phyloP scores from a whole-genome alignment of 2,113 vertebrate genomes.

The Guaruba guarouba region DNA sequence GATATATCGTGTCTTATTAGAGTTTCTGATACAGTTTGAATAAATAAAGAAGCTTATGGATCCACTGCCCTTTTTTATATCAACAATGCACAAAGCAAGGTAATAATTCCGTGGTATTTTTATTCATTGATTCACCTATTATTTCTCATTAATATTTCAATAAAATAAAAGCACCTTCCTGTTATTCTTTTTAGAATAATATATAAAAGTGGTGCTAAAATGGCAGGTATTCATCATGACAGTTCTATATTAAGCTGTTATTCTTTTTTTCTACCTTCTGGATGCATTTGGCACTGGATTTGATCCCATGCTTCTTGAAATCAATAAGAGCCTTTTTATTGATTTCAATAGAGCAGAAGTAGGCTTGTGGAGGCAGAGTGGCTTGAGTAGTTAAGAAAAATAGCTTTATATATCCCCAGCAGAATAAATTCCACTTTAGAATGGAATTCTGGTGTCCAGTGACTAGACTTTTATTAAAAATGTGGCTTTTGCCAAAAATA shows the following conservation, averaged over 20 bases:
- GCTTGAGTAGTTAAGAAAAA: neutral
- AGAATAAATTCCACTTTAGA: neutral
- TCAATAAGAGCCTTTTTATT: slow-evolving; percentile 12
- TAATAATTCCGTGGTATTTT: neutral
- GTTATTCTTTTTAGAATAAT: neutral
- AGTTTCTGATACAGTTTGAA: neutral
- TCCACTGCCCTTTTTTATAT: neutral
- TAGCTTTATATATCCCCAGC: neutral
- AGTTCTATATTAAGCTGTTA: neutral
- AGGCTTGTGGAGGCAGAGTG: neutral
- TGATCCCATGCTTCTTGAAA: slow-evolving; percentile 13
- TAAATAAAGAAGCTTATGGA: neutral
- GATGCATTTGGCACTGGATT: neutral
- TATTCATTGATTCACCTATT: neutral
- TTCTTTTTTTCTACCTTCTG: neutral
- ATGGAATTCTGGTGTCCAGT: neutral
- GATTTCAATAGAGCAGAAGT: neutral
- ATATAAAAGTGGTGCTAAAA: neutral
- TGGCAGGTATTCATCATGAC: neutral
- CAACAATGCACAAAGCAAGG: neutral
- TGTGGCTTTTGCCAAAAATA: neutral
- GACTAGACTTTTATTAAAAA: neutral
- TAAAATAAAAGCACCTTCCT: neutral
- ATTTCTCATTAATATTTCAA: neutral
- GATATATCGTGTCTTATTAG: neutral